These are phyloP conservation scores for Tupaia tana DNA, from an alignment of 2,113 vertebrate genomes.

Conservation along the genomic window DNA sequence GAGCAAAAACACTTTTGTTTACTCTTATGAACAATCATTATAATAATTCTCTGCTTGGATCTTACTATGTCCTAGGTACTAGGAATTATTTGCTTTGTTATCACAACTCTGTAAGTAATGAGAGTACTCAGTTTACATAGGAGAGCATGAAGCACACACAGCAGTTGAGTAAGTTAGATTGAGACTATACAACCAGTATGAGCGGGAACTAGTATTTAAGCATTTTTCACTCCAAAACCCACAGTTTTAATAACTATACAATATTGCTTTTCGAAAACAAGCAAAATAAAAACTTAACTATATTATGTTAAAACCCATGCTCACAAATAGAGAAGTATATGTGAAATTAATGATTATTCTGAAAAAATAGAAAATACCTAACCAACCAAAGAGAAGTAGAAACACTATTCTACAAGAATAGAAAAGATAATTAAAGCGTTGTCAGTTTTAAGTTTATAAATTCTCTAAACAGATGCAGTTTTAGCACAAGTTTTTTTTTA, in stretches of 20 bases:
- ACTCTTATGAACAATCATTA: not conserved
- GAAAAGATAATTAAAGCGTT: not conserved
- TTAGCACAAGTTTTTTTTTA: not conserved
- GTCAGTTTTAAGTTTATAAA: not conserved
- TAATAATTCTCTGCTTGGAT: not conserved
- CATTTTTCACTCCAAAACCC: not conserved
- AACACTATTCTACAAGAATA: not conserved
- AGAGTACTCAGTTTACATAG: not conserved
- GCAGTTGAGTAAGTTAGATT: not conserved
- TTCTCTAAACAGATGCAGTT: not conserved
- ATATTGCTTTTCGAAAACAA: not conserved
- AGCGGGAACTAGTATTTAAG: too few species aligned
- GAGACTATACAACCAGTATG: not conserved
- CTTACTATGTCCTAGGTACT: too few species aligned
- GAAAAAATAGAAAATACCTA: not conserved
- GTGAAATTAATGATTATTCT: not conserved
- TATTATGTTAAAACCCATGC: not conserved
- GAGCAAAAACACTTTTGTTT: not conserved
- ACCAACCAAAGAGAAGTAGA: not conserved
- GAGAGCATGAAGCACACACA: not conserved
- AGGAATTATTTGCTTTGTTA: not conserved
- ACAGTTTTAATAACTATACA: not conserved
- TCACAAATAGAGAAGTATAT: not conserved
- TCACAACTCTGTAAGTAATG: not conserved
- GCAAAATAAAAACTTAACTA: not conserved